Conservation (phyloP, 2,888 invertebrate species). For the Eupithecia insigniata region DNA sequence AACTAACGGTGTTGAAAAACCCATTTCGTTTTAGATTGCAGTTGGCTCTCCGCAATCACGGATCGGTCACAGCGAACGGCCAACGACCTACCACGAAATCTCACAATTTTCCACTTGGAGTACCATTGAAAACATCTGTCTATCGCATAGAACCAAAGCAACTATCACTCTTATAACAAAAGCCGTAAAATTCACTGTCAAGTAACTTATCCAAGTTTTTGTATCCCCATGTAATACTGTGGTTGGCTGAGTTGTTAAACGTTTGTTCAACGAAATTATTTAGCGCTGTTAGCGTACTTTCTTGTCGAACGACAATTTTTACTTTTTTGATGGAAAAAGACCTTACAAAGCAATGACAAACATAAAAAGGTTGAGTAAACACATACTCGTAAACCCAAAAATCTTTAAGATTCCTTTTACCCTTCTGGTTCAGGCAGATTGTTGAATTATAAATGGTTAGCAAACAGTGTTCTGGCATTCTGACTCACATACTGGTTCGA, state of each 20-base stretch:
- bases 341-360: not conserved
- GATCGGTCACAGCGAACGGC: slow-evolving; percentile 72
- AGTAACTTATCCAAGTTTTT: slow-evolving; percentile 32
- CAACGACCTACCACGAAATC: slow-evolving; percentile 74
- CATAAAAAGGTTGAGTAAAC: not conserved
- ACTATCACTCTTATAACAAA: slow-evolving; percentile 48
- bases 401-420: not conserved
- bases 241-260: slow-evolving; percentile 63
- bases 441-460: slow-evolving; percentile 3
- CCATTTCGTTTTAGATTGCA: slow-evolving; percentile 52
- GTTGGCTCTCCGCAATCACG: slow-evolving; percentile 59
- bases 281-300: slow-evolving; percentile 57
- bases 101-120: slow-evolving; percentile 75
- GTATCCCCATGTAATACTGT: slow-evolving; percentile 48
- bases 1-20: slow-evolving; percentile 47
- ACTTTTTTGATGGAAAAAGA: not conserved
- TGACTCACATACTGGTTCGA: slow-evolving; percentile 11
- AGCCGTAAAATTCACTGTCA: slow-evolving; percentile 50
- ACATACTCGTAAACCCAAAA: slow-evolving; percentile 3
- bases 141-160: slow-evolving; percentile 45
- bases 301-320: slow-evolving; percentile 29
- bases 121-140: slow-evolving; percentile 74
- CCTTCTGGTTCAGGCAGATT: slow-evolving; percentile 1
- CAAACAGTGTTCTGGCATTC: slow-evolving; percentile 3
- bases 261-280: slow-evolving; percentile 65